Conservation (phyloP, 2,888 invertebrate genomes). For the Argyresthia albistria region DNA sequence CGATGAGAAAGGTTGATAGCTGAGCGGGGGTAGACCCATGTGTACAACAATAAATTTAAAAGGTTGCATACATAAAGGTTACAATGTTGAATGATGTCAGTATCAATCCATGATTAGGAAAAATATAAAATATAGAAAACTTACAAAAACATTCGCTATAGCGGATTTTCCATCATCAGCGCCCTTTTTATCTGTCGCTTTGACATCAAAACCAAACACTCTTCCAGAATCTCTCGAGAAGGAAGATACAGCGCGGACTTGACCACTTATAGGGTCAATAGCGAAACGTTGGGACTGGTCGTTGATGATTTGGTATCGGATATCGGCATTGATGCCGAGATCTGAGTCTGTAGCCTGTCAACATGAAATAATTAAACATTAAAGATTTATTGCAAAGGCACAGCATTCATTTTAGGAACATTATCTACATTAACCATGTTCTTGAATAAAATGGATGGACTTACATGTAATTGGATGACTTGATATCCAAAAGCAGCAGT, state of each 20-base stretch:
- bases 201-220: conserved; percentile 89
- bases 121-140: conserved; percentile 27
- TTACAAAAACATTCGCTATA: conserved; percentile 88
- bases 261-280: conserved; percentile 83
- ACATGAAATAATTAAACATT: neutral
- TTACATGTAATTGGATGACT: conserved; percentile 81
- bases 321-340: conserved; percentile 81
- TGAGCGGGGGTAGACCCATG: too few species aligned
- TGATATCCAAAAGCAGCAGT: conserved; percentile 87
- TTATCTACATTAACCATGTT: too few species aligned
- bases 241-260: conserved; percentile 80
- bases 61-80: too few species aligned
- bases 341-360: conserved; percentile 83
- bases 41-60: too few species aligned
- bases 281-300: conserved; percentile 83
- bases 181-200: conserved; percentile 86
- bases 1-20: too few species aligned
- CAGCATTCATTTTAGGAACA: too few species aligned
- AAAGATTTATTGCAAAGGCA: too few species aligned
- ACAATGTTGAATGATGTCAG: neutral
- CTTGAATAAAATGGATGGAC: neutral
- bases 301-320: conserved; percentile 86
- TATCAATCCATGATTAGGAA: neutral
- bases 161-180: conserved; percentile 87
- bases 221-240: conserved; percentile 80